These are phyloP conservation scores for Montipora efflorescens DNA, from an alignment of 64 coral and sea anemone genomes.

Conservation along the genomic window DNA sequence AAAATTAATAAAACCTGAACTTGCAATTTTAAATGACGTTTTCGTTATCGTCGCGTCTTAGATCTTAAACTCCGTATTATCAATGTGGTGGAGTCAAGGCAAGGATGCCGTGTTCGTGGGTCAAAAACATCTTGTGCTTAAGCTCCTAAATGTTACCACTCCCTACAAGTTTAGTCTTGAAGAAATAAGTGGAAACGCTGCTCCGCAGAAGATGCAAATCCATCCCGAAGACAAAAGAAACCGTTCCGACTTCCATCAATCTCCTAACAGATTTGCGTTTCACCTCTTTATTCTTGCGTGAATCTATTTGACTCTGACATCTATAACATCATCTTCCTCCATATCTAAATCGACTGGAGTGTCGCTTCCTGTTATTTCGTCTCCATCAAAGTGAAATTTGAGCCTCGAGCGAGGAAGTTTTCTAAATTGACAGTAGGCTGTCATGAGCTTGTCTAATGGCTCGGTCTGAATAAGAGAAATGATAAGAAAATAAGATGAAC, in stretches of 20 bases:
- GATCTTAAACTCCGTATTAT: too few relatives aligned
- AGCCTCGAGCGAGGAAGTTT: constrained; percentile 72
- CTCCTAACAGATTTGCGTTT: not conserved
- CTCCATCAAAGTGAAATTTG: constrained; percentile 90
- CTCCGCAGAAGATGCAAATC: not conserved
- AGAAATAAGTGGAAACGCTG: not conserved
- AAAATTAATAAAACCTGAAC: too few relatives aligned
- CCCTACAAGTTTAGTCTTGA: not conserved
- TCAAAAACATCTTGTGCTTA: too few relatives aligned
- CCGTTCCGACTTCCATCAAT: not conserved
- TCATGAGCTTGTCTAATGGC: constrained; percentile 69
- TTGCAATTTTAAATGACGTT: too few relatives aligned
- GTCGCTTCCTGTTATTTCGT: constrained; percentile 66
- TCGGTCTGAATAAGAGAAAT: constrained; percentile 56
- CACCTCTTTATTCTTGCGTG: not conserved
- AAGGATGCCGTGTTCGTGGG: too few relatives aligned
- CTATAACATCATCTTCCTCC: constrained; percentile 93
- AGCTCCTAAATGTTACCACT: not conserved
- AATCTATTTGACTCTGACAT: constrained; percentile 66
- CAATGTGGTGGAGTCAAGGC: too few relatives aligned
- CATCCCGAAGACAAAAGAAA: not conserved
- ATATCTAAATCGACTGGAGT: constrained; percentile 90
- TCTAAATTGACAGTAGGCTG: constrained; percentile 79
- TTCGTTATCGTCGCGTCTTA: too few relatives aligned
- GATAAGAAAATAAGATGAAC: not conserved